Conservation (phyloP, 2,113 vertebrate species). For the Tympanuchus pallidicinctus region DNA sequence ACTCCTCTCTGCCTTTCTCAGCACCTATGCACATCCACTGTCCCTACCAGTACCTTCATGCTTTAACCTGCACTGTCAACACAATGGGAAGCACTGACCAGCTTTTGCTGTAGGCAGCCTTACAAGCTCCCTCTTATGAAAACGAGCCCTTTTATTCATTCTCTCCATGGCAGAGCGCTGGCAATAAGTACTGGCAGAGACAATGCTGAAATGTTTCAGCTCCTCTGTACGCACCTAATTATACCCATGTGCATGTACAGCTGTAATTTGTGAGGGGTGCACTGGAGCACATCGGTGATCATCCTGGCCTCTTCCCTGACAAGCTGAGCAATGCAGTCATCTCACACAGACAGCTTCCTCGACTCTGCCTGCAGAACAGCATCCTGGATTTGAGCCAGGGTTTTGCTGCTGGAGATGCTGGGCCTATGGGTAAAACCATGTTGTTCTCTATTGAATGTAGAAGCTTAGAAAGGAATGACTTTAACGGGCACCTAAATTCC, state of each 20-base stretch:
- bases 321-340: slow-evolving; percentile 32
- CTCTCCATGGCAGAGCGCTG: background rate
- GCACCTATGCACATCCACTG: accelerated
- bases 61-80: background rate
- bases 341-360: background rate
- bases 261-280: slow-evolving; percentile 49
- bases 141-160: background rate
- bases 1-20: background rate
- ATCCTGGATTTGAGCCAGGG: background rate
- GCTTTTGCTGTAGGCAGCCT: background rate
- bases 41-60: background rate
- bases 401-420: background rate
- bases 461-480: background rate
- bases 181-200: background rate
- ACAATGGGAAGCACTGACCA: background rate
- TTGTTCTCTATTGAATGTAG: background rate
- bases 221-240: background rate
- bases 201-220: background rate
- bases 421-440: background rate
- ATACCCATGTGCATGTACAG: background rate
- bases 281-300: background rate
- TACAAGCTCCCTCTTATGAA: background rate
- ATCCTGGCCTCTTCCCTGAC: background rate
- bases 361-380: background rate
- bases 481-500: background rate